Percentiles rank a stretch among this genome's conserved stretches.
Evolutionary conservation across 1,140 invertebrate species (phyloP).

Genomic region (Caenorhabditis remanei): DNA sequence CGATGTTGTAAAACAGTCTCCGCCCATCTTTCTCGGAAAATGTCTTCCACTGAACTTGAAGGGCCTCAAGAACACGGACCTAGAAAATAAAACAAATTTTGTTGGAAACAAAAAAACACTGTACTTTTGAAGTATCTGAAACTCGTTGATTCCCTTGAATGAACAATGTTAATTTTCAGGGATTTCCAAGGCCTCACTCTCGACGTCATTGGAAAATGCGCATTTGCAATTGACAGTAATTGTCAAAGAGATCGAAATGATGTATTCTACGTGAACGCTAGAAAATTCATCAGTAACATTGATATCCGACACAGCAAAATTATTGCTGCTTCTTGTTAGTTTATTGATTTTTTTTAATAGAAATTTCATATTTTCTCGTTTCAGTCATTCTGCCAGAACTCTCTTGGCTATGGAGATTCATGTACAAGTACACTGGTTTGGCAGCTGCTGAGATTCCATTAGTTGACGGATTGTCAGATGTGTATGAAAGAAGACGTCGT

Average conservation of each 20-base stretch:
- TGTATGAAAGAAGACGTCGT: constrained; percentile 41
- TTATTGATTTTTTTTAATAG: background rate
- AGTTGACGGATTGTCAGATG: constrained; percentile 33
- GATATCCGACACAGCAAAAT: constrained; percentile 23
- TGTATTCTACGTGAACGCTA: constrained; percentile 38
- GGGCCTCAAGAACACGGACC: too few species aligned
- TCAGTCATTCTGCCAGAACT: constrained; percentile 56
- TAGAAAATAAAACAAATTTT: too few species aligned
- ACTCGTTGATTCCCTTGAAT: too few species aligned
- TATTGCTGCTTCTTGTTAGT: constrained; percentile 21
- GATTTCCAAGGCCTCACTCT: constrained; percentile 37
- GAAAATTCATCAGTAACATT: constrained; percentile 1
- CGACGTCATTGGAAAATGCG: constrained; percentile 68
- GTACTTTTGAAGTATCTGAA: too few species aligned
- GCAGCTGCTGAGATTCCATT: constrained; percentile 48
- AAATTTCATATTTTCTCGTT: background rate
- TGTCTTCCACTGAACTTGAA: background rate
- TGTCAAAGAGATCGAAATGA: constrained; percentile 65
- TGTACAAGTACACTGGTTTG: constrained; percentile 51
- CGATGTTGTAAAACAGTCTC: too few species aligned
- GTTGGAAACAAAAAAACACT: too few species aligned
- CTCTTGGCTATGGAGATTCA: constrained; percentile 23
- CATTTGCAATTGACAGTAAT: constrained; percentile 66
- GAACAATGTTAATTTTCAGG: background rate
- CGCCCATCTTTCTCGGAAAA: too few species aligned